A percentile compares a stretch with the other conserved stretches of the same genome.
These are phyloP conservation scores for Rhamnusium bicolor DNA, from an alignment of 2,888 invertebrate species.

Conservation along the genomic window DNA sequence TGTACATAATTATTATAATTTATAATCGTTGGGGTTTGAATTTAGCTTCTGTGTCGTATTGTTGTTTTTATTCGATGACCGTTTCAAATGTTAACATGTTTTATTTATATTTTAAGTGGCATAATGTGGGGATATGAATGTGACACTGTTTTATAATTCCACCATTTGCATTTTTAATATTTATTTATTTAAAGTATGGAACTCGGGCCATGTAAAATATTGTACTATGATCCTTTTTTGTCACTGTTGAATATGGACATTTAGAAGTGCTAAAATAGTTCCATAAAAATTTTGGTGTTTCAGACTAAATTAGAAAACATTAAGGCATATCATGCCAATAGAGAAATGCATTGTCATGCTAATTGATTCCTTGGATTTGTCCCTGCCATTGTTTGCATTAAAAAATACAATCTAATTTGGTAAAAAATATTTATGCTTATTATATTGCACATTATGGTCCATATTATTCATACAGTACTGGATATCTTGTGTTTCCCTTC, in stretches of 20 bases:
- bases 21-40: not conserved
- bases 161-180: conserved; percentile 6
- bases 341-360: not conserved
- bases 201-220: not conserved
- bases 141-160: not conserved
- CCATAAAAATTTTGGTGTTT: not conserved
- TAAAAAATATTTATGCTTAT: too few relatives aligned
- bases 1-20: not conserved
- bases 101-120: not conserved
- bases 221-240: too few relatives aligned
- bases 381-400: too few relatives aligned
- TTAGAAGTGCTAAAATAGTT: not conserved
- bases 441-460: too few relatives aligned
- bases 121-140: not conserved
- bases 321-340: not conserved
- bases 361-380: not conserved
- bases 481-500: too few relatives aligned
- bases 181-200: not conserved
- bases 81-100: not conserved
- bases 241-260: not conserved
- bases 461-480: too few relatives aligned
- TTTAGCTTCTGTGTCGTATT: not conserved
- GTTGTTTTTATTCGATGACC: too few relatives aligned
- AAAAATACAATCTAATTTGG: too few relatives aligned
- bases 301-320: not conserved